Conservation (phyloP, 2,797 vertebrate species). For the Anolis apletophallus region DNA sequence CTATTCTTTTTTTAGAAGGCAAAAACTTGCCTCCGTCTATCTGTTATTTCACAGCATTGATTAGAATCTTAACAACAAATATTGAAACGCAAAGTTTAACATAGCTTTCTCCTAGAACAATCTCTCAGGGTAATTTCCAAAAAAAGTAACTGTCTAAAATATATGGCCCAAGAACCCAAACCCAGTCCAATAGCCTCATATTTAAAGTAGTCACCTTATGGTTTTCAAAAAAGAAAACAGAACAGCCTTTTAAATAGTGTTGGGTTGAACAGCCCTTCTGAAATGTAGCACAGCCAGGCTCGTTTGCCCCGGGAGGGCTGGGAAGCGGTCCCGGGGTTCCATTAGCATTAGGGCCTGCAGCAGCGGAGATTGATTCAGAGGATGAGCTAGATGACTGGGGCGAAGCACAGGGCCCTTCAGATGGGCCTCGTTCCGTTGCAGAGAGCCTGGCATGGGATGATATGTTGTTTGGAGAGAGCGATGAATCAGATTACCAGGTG, state of each 20-base stretch:
- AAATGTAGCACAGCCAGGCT: too few relatives aligned
- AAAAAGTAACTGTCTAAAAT: slow-evolving; percentile 3
- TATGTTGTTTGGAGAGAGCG: too few relatives aligned
- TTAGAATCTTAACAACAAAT: slow-evolving; percentile 35
- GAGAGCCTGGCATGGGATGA: too few relatives aligned
- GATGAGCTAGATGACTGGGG: too few relatives aligned
- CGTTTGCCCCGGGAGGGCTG: too few relatives aligned
- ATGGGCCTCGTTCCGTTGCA: too few relatives aligned
- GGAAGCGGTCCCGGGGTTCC: too few relatives aligned
- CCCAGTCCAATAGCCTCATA: background rate
- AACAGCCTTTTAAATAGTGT: background rate
- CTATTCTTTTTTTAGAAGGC: slow-evolving; percentile 43
- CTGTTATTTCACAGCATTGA: slow-evolving; percentile 46
- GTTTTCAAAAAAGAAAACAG: background rate
- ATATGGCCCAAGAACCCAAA: slow-evolving; percentile 40
- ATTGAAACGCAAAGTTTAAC: slow-evolving; percentile 20
- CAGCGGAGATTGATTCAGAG: too few relatives aligned
- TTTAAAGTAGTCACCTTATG: background rate
- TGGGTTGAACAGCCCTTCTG: too few relatives aligned
- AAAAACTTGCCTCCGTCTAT: slow-evolving; percentile 28
- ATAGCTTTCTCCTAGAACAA: slow-evolving; percentile 37
- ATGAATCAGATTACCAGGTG: too few relatives aligned
- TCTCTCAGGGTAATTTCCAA: slow-evolving; percentile 60
- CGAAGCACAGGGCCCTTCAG: too few relatives aligned
- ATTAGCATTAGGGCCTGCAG: too few relatives aligned